These are phyloP conservation scores for Phengaris arion DNA, from an alignment of 2,888 invertebrate species.

Conservation along the genomic window DNA sequence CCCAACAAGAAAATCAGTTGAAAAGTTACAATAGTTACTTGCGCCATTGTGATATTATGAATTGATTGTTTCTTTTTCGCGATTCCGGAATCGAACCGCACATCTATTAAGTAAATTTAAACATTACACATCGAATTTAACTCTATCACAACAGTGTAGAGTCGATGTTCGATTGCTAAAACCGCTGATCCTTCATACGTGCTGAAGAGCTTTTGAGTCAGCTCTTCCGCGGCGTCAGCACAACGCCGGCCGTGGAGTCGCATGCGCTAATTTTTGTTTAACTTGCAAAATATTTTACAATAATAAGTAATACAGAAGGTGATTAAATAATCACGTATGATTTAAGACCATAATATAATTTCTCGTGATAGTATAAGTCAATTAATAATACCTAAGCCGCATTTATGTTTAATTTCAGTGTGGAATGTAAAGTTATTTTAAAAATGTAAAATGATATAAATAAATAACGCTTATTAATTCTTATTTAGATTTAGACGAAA, in stretches of 20 bases:
- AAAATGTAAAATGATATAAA: no score
- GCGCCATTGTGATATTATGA: background rate
- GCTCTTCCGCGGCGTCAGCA: slow-evolving; percentile 48
- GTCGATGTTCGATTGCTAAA: slow-evolving; percentile 30
- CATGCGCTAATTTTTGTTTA: slow-evolving; percentile 10
- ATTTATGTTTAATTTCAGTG: no score
- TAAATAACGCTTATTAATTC: no score
- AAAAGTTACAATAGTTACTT: background rate
- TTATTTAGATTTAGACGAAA: no score
- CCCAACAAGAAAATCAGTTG: background rate
- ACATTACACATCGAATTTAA: background rate
- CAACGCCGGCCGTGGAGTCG: slow-evolving; percentile 41
- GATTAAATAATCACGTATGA: slow-evolving; percentile 10
- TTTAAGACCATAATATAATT: background rate
- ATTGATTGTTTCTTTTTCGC: background rate
- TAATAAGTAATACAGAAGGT: background rate
- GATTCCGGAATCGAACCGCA: background rate
- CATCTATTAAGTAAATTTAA: background rate
- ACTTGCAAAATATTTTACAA: slow-evolving; percentile 11
- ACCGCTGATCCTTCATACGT: slow-evolving; percentile 41
- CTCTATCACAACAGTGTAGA: slow-evolving; percentile 25
- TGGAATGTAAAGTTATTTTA: no score
- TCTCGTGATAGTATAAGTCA: no score
- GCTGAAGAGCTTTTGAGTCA: slow-evolving; percentile 39
- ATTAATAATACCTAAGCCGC: no score